Conservation (phyloP, 37 sponge, comb jelly and placozoan species). For the Diacarnus erythraeanus region DNA sequence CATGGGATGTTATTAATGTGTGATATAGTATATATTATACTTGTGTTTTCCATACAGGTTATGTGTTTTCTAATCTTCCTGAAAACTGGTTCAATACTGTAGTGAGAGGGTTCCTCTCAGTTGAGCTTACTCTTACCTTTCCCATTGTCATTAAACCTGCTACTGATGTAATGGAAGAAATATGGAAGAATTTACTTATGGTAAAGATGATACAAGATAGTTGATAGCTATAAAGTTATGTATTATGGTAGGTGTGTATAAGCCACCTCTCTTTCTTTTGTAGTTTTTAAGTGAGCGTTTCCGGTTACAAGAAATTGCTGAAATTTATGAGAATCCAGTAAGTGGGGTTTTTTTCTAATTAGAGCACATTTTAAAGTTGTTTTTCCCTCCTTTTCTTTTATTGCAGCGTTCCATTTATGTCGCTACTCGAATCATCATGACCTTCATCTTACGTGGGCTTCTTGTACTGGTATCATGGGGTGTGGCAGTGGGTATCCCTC, state of each 20-base stretch:
- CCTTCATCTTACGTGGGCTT: constrained; percentile 44
- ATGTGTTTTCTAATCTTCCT: constrained; percentile 72
- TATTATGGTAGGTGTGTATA: neutral
- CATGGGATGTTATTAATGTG: too few species aligned
- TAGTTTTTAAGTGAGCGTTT: neutral
- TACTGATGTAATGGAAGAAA: constrained; percentile 71
- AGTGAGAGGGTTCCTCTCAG: constrained; percentile 62
- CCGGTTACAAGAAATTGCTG: neutral
- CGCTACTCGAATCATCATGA: constrained; percentile 7
- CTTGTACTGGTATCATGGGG: constrained; percentile 71
- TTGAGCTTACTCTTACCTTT: constrained; percentile 77
- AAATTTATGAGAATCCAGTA: neutral
- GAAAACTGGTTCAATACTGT: constrained; percentile 64
- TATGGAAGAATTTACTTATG: constrained; percentile 26
- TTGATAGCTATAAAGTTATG: too few species aligned
- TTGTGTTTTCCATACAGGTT: constrained; percentile 35
- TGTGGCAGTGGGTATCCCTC: constrained; percentile 71
- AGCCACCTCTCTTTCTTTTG: neutral
- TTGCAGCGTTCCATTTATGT: neutral
- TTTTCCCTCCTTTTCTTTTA: neutral
- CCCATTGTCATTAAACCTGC: constrained; percentile 88
- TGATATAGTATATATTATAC: neutral
- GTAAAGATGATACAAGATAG: constrained; percentile 12
- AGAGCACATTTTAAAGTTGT: neutral
- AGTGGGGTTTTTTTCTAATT: neutral